Evolutionary conservation across 2,888 invertebrate species (phyloP).

Genomic region (Heliothis peltigera): DNA sequence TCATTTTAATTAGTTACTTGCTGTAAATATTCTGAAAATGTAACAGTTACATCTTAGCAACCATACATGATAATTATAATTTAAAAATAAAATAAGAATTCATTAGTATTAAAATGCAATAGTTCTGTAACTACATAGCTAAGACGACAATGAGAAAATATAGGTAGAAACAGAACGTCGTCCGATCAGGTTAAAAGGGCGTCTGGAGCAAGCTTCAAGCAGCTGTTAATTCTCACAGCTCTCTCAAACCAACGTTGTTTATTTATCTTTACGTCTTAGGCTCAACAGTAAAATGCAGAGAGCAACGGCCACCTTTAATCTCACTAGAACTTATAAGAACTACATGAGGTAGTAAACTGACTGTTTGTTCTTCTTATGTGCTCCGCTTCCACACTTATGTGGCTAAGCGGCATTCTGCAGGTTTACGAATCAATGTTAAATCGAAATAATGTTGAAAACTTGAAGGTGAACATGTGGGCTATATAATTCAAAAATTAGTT

Average conservation of each 20-base stretch:
- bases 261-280: slow-evolving; percentile 19
- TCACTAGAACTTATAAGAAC: not conserved
- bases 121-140: slow-evolving; percentile 1
- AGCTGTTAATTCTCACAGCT: slow-evolving; percentile 46
- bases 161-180: slow-evolving; percentile 15
- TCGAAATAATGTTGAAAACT: not conserved
- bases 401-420: not conserved
- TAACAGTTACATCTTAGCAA: no score
- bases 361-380: not conserved
- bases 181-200: slow-evolving; percentile 25
- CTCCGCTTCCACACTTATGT: not conserved
- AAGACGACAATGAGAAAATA: slow-evolving; percentile 8
- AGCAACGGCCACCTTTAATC: slow-evolving; percentile 3
- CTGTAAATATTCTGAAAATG: not conserved
- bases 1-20: no score
- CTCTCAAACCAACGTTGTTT: slow-evolving; percentile 25
- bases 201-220: slow-evolving; percentile 24
- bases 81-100: not conserved
- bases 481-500: no score
- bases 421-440: not conserved
- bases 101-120: not conserved
- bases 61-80: no score
- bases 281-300: slow-evolving; percentile 5
- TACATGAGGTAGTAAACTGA: not conserved
- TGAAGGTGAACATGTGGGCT: not conserved